Evolutionary conservation across 2,113 vertebrate genomes (phyloP), one percentile per base, ranked within the genome.

Genomic region (Callospermophilus lateralis): DNA sequence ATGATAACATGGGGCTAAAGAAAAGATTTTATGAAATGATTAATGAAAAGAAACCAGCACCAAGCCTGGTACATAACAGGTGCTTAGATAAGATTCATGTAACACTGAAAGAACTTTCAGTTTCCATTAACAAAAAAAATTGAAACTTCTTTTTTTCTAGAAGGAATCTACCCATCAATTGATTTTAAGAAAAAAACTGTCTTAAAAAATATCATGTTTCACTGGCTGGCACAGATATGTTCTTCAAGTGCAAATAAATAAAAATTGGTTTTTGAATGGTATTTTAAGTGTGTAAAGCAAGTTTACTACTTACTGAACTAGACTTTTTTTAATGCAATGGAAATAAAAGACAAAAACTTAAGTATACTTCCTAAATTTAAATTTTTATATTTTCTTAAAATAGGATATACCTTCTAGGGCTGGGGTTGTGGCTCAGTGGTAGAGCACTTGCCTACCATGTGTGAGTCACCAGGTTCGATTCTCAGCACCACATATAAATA

Each of bases 301-400:
- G 26, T 84, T 17, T 97, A 32, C 6, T 61, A 90, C 67, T 90
- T 92, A 92, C 32, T 76, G 85, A 81, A 10, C 17, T 90, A 95
- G 76, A 7, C 48, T 83, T 72, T 67, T 94, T 79, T 88, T 19
- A 90, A 58, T 84, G 65, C 73, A 89, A 86, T 68, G 17, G 32
- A 86, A 51, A 58, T 68, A 97, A 84, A 37, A 92, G 65, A 74
- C 17, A 95, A 87, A 45, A 92, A 86, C 55, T 58, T 73, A 67
- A 83, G 68, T 51, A 73, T 72, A 67, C 32, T 94, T 94, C 86
- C 61, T 90, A 90, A 94, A 81, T 77, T 83, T 87, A 73, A 32
- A 89, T 72, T 84, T 94, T 84, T 84, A 0, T 63, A 80, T 93
- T 97, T 88, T 96, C 30, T 84, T 94, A n/a, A 30, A 72, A 51